Evolutionary conservation across 2,888 invertebrate species (phyloP), one percentile per base, ranked within the genome.

Genomic region (Latrodectus hesperus): DNA sequence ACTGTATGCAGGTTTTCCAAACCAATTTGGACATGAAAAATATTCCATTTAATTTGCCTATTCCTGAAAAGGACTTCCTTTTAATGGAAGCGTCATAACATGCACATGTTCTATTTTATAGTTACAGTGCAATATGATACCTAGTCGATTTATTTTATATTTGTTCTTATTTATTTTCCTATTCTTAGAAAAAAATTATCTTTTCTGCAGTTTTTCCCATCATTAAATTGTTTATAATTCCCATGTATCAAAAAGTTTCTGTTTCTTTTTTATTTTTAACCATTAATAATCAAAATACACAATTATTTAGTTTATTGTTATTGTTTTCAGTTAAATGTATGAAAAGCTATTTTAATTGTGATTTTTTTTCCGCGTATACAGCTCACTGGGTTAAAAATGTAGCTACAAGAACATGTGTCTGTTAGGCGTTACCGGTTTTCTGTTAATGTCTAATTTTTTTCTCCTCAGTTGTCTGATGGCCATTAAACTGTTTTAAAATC

Each of bases 1-100:
- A 81, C 38, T 85, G 84, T 85, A 81, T 74, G 88, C 84, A 82
- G 88, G 81, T 85, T 85, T 88, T 84, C 60, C 70, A 60, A 83
- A 65, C 86, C 77, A 67, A 70, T 71, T 77, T 74, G 65, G 60
- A 65, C 64, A 53, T 74, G 68, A 75, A 26, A 80, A 80, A 73
- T 71, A 12, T 76, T 76, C 14, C n/a, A 16, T 65, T 53, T 81
- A 53, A 72, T 77, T 87, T 72, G 65, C 53, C 51, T 82, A 65
- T 55, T 83, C 72, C 67, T 49, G n/a, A 74, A 60, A 51, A 81
- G 81, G 72, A 86, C 68, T 68, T 80, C 65, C 71, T 76, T 8
- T 51, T 38, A 22, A 70, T 76, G 65, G 70, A 70, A 53, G 49
- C 55, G 76, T 16, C 60, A 60, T 52, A 64, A 64, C 71, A 74